Conservation (phyloP, 2,113 vertebrate species). For the Platysteira castanea region DNA sequence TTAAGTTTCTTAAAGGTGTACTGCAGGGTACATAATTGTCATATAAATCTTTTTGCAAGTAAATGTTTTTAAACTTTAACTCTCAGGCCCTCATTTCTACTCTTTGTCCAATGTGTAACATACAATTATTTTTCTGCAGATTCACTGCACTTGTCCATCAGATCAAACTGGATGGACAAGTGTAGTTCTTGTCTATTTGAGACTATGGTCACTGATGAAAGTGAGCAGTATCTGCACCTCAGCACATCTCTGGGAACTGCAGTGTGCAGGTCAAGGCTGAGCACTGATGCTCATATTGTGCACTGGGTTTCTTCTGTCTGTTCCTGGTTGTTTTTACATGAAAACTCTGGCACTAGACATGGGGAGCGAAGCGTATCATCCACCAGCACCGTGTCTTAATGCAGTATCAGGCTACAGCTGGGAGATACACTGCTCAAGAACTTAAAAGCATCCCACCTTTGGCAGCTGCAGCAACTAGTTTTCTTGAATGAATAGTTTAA, state of each 20-base stretch:
- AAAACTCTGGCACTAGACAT: background rate
- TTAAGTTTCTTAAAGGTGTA: background rate
- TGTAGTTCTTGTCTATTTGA: background rate
- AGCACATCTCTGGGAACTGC: background rate
- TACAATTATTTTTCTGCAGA: background rate
- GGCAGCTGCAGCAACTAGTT: background rate
- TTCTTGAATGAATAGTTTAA: background rate
- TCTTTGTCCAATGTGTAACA: background rate
- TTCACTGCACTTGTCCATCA: background rate
- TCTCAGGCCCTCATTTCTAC: background rate
- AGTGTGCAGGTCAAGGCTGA: background rate
- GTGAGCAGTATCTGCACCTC: background rate
- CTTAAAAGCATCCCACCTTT: background rate
- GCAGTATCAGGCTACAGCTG: background rate
- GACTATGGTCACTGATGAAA: background rate
- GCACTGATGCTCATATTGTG: background rate
- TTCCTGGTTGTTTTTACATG: background rate
- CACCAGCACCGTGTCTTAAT: background rate
- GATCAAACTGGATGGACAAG: background rate
- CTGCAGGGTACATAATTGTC: background rate
- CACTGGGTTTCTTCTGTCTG: background rate
- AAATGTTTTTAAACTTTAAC: background rate
- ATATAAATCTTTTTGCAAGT: background rate
- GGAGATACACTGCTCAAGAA: background rate
- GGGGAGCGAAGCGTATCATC: background rate